These are phyloP conservation scores for Tor tambroides DNA, from an alignment of 2,113 vertebrate genomes.

Conservation along the genomic window DNA sequence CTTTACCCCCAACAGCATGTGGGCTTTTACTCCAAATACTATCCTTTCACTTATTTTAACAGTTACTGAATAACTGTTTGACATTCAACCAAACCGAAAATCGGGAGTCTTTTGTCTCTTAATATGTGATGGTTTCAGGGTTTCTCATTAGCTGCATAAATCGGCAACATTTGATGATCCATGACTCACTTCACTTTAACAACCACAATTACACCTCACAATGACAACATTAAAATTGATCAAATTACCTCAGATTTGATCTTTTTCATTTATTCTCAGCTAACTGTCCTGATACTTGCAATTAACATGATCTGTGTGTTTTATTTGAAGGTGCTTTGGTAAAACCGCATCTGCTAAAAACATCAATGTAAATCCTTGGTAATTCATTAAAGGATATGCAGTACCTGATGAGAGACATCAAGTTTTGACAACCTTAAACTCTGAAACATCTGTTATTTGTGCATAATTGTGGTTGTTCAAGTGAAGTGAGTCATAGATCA, in stretches of 20 bases:
- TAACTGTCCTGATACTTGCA: constrained; percentile 23
- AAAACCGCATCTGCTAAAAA: constrained; percentile 34
- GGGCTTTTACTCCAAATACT: background rate
- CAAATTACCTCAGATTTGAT: background rate
- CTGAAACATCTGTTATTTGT: constrained; percentile 41
- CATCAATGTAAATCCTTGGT: constrained; percentile 1
- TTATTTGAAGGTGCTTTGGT: constrained; percentile 1
- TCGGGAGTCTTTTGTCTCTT: constrained; percentile 1
- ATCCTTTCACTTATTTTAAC: background rate
- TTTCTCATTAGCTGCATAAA: background rate
- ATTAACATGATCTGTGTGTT: constrained; percentile 14
- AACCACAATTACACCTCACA: constrained; percentile 7
- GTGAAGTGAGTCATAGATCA: constrained; percentile 34
- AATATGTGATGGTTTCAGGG: background rate
- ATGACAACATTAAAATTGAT: constrained; percentile 8
- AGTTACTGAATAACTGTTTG: background rate
- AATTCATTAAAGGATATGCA: constrained; percentile 14
- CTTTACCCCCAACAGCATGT: background rate
- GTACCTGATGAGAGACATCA: constrained; percentile 6
- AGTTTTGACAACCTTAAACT: constrained; percentile 5
- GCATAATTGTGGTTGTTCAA: constrained; percentile 9
- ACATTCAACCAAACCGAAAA: background rate
- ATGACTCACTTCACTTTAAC: background rate
- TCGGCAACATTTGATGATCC: constrained; percentile 5
- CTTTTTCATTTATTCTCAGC: constrained; percentile 9